Evolutionary conservation across 2,113 vertebrate species (phyloP).

Genomic region (Tinamus guttatus): DNA sequence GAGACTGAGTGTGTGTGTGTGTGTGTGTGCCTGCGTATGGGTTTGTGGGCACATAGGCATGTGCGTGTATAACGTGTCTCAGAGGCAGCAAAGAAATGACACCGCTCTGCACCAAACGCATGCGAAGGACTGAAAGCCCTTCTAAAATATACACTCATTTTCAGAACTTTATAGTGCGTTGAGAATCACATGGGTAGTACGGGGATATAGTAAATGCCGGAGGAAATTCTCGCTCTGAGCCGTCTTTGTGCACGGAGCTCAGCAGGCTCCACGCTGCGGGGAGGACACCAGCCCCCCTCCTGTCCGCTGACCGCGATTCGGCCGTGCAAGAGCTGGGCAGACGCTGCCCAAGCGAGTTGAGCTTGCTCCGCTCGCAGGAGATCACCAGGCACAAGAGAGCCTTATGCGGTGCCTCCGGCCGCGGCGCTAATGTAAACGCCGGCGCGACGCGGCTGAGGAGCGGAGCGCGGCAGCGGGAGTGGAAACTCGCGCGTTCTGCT

Average conservation of each 20-base stretch:
- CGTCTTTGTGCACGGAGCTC: constrained; percentile 43
- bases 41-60: not conserved
- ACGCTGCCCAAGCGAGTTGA: not conserved
- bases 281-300: constrained; percentile 48
- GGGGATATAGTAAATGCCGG: constrained; percentile 31
- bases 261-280: not conserved
- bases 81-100: not conserved
- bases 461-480: not conserved
- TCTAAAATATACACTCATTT: not conserved
- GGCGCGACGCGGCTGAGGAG: not conserved
- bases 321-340: not conserved
- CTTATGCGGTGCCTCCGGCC: constrained; percentile 18
- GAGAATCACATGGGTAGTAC: not conserved
- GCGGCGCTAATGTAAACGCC: not conserved
- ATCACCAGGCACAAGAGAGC: constrained; percentile 29
- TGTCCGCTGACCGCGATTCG: constrained; percentile 6
- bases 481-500: constrained; percentile 28
- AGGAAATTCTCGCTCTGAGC: constrained; percentile 40
- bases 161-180: constrained; percentile 9
- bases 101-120: not conserved
- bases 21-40: not conserved
- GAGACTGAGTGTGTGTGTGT: not conserved
- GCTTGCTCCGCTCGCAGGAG: not conserved
- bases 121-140: not conserved
- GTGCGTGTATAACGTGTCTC: not conserved